Conservation (phyloP, 2,113 vertebrate genomes). For the Bujurquina vittata region DNA sequence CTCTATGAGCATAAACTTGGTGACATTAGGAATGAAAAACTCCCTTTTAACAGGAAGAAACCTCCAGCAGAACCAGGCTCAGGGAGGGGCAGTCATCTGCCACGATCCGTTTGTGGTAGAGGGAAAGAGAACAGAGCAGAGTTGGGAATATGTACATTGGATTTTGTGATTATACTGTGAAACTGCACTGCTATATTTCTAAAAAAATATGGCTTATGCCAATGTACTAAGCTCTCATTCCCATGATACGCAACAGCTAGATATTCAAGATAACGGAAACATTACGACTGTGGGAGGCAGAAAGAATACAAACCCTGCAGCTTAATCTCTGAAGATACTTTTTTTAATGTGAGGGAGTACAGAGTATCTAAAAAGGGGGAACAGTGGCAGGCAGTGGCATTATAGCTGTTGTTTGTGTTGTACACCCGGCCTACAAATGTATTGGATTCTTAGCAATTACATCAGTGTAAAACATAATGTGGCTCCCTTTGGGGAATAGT, state of each 20-base stretch:
- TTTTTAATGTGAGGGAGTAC: background rate
- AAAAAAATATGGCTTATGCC: background rate
- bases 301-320: background rate
- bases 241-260: background rate
- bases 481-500: background rate
- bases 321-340: background rate
- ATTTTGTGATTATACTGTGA: background rate
- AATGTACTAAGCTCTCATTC: background rate
- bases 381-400: background rate
- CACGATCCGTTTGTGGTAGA: too few species aligned
- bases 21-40: too few species aligned
- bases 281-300: background rate
- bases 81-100: too few species aligned
- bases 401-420: background rate
- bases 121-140: background rate
- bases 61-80: too few species aligned
- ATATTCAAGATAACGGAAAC: background rate
- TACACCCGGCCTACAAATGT: background rate
- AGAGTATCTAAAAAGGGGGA: background rate
- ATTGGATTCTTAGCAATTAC: background rate
- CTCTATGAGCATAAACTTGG: too few species aligned
- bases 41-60: too few species aligned
- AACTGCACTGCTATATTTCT: background rate
- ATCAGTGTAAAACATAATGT: background rate
- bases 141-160: background rate